These are phyloP conservation scores for Sialia sialis DNA, from an alignment of 2,113 vertebrate species.

Conservation along the genomic window DNA sequence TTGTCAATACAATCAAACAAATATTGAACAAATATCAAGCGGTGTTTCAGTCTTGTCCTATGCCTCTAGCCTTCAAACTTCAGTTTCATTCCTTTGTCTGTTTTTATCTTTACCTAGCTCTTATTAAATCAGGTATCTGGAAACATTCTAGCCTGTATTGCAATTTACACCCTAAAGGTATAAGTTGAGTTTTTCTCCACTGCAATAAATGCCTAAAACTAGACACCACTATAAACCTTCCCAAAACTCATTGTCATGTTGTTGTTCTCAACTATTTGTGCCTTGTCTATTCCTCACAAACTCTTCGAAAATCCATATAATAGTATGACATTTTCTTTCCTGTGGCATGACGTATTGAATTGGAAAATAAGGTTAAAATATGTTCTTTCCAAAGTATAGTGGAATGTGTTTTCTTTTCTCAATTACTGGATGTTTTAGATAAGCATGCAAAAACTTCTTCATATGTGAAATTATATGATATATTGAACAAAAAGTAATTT, in stretches of 20 bases:
- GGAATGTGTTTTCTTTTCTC: neutral
- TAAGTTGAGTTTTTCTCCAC: neutral
- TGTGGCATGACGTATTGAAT: neutral
- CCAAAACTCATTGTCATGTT: neutral
- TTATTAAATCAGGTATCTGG: neutral
- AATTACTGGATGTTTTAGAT: neutral
- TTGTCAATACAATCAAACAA: neutral
- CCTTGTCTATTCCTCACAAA: neutral
- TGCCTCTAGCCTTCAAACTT: neutral
- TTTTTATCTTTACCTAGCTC: conserved; percentile 8
- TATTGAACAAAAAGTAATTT: neutral
- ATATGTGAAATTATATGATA: neutral
- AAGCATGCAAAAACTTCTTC: neutral
- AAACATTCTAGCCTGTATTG: neutral
- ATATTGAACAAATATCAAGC: neutral
- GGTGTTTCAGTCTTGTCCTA: neutral
- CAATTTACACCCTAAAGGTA: neutral
- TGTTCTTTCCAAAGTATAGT: neutral
- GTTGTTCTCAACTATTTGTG: neutral
- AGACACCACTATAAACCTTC: neutral
- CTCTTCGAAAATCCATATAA: neutral
- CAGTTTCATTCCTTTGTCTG: neutral
- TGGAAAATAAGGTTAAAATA: neutral
- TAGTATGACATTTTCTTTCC: neutral
- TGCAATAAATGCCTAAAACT: neutral